Base-by-base conservation (phyloP, 1,140 invertebrate genomes). In the Drosophila ambigua region DNA sequence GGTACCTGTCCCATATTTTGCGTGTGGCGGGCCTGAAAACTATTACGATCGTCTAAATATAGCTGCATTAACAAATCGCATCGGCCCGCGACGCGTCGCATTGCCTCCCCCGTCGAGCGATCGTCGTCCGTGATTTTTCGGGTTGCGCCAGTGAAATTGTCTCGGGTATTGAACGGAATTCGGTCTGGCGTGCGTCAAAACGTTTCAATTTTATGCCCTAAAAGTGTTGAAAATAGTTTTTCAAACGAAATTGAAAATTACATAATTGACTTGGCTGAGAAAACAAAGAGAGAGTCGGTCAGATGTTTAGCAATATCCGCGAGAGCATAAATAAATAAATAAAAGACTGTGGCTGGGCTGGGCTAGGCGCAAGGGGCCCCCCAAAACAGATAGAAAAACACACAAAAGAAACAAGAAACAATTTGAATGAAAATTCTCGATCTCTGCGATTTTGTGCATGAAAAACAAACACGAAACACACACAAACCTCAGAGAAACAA, bases 1-100 rank as follows among this genome's bases (percentile, higher is more conserved):
- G 49, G 45, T 45, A 46, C 13, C 44, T 24, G 28, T 57, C 43
- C 46, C 43, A 57, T 26, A 49, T 24, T 43, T 20, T 44, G 28
- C 45, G 48, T 51, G 52, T 48, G 59, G 48, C 46, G 45, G 35
- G 46, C 39, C 63, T 35, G 39, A 59, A 44, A 58, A 63, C 58
- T 63, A 35, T 75, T 54, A 71, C 72, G 39, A 68, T 60, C 66
- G 46, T 49, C 83, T 88, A 88, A 74, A 68, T 88, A 62, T 88
- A 88, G 84, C 55, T 46, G 39, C 63, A 62, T 89, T 83, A 83
- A 88, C 79, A 73, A 83, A 87, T 87, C 61, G 57, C 54, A 39
- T 39, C 35, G 35, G 35, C 35, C 35, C 11, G 35, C 35, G 15
- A 48, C 57, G 48, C 44, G 52, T 48, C 49, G 64, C 49, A 39